phyloP scores from a whole-genome alignment of 2,888 invertebrate genomes.

The Netelia melanura region DNA sequence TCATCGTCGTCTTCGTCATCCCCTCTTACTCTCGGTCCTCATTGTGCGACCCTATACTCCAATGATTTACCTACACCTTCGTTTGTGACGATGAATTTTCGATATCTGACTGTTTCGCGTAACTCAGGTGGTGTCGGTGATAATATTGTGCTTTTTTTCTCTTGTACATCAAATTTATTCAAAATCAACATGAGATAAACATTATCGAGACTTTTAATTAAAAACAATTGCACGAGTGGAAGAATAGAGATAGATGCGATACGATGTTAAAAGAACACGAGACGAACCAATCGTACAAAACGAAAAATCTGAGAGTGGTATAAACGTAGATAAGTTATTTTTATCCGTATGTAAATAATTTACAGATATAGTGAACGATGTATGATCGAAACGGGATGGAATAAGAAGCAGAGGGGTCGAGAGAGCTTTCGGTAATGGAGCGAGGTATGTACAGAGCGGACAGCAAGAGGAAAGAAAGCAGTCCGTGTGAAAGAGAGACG shows the following conservation, averaged over 20 bases:
- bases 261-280: conserved; percentile 5
- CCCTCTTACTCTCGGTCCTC: neutral
- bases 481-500: conserved; percentile 1
- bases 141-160: conserved; percentile 21
- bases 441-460: conserved; percentile 13
- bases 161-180: conserved; percentile 1
- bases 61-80: conserved; percentile 5
- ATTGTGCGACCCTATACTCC: neutral
- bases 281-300: conserved; percentile 8
- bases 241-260: conserved; percentile 7
- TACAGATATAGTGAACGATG: conserved; percentile 11
- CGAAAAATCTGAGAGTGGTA: conserved; percentile 1
- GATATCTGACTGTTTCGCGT: conserved; percentile 4
- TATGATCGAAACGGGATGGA: conserved; percentile 5
- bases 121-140: conserved; percentile 7
- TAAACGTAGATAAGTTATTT: conserved; percentile 7
- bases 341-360: conserved; percentile 20
- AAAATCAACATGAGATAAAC: neutral
- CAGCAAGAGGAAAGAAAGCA: conserved; percentile 19
- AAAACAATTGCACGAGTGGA: neutral
- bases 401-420: neutral
- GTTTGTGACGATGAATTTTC: conserved; percentile 31
- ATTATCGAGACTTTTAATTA: neutral
- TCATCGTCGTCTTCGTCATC: conserved; percentile 49
- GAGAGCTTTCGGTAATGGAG: conserved; percentile 47